Base-by-base conservation (phyloP, 2,113 vertebrate genomes). In the Pygoscelis adeliae region DNA sequence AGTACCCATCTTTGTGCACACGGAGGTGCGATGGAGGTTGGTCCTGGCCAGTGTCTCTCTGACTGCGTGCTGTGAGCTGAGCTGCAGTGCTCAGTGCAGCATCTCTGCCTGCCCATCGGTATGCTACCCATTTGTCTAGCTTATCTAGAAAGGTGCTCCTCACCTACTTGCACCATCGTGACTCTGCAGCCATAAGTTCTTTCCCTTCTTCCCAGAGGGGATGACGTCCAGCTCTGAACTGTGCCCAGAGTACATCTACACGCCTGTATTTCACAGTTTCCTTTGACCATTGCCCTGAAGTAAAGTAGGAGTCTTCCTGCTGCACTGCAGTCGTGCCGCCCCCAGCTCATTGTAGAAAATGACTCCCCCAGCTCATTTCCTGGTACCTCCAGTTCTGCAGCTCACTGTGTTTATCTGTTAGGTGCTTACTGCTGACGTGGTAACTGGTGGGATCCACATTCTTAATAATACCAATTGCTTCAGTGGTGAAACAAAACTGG, bases 1-100 rank as follows among this genome's bases (percentile, higher is more conserved):
- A 46, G 58, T 8, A 9, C 36, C 26, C 6, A 0, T 7, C 44
- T 25, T 16, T 10, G 36, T 15, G 38, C 52, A 25, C 17, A 4
- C 1, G 1, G 2, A 3, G 44, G 27, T 40, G 50, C 0, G 13
- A 5, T 11, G 58, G 65, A 18, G 50, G 44, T 50, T 58, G 52
- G 15, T 52, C 32, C 42, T 70, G 72, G 47, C 25, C 13, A 4
- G 5, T 3, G 14, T 40, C 6, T 44, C 32, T 52, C 42, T 3
- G 38, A 9, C 18, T 25, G 30, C 8, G 4, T 2, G 17, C 38
- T 53, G 70, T 23, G 30, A 77, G 40, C 44, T 38, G 74, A 38
- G 55, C 44, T 20, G 52, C 15, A 30, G 27, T 53, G 78, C 16
- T 22, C 55, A 9, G 55, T 17, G 47, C 55, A 62, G 19, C 40